Percentiles rank a stretch among this genome's conserved stretches.
phyloP scores from a whole-genome alignment of 2,888 invertebrate species.

The Drosophila formosana region DNA sequence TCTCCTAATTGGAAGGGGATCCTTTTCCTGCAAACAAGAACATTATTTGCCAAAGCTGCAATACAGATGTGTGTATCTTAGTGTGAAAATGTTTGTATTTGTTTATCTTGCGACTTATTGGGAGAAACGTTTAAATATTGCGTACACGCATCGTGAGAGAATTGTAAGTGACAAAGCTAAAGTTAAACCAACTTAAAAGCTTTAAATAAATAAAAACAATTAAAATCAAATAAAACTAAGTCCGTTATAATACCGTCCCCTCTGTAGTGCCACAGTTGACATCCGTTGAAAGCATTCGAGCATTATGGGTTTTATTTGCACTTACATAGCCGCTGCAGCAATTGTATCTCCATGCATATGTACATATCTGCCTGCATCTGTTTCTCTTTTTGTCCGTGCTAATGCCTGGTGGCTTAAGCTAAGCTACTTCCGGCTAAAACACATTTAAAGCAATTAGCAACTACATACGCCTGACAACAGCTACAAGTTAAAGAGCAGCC shows the following conservation, averaged over 20 bases:
- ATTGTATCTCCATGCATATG: slow-evolving; percentile 4
- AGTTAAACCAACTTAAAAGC: slow-evolving; percentile 57
- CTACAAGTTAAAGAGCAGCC: slow-evolving; percentile 5
- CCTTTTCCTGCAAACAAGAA: slow-evolving; percentile 35
- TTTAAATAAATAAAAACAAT: slow-evolving; percentile 68
- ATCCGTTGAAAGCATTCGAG: slow-evolving; percentile 26
- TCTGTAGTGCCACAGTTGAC: slow-evolving; percentile 40
- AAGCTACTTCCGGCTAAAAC: slow-evolving; percentile 72
- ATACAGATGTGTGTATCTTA: background rate
- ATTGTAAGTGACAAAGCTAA: slow-evolving; percentile 24
- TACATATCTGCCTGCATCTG: background rate
- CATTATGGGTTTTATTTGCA: slow-evolving; percentile 30
- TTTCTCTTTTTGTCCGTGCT: slow-evolving; percentile 26
- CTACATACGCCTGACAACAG: slow-evolving; percentile 43
- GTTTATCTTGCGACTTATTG: slow-evolving; percentile 46
- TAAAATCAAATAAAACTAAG: slow-evolving; percentile 40
- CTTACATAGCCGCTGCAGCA: slow-evolving; percentile 7
- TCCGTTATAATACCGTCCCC: slow-evolving; percentile 62
- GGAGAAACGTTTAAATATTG: slow-evolving; percentile 34
- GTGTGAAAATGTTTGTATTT: slow-evolving; percentile 3
- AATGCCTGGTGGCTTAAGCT: slow-evolving; percentile 62
- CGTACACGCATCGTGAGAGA: slow-evolving; percentile 30
- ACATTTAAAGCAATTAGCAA: slow-evolving; percentile 77
- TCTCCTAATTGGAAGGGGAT: slow-evolving; percentile 3
- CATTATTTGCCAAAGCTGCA: slow-evolving; percentile 40